Evolutionary conservation across 2,797 vertebrate genomes (phyloP), one percentile per base, ranked within the genome.

Genomic region (Cyprinodon diabolis): DNA sequence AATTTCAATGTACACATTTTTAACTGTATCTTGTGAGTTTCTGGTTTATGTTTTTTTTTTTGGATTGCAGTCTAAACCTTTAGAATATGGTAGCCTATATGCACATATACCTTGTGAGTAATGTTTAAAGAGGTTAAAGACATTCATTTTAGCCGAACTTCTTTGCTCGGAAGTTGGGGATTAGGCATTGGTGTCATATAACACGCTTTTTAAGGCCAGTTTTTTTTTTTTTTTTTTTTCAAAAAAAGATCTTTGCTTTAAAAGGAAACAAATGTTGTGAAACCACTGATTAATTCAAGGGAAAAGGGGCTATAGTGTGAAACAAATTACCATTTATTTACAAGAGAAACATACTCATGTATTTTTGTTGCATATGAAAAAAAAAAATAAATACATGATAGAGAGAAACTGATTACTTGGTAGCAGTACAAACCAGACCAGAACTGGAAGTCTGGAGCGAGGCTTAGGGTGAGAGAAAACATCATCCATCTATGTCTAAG

Each of bases 401-500:
- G 9, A 49, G 68, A 73, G 30, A 45, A 69, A 49, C n/a, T 54
- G 65, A 63, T 71, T 74, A 52, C 52, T 74, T 62, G 48, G 65
- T 70, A 57, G 69, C 56, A 57, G 23, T 62, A 43, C 54, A 72
- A 72, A 65, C 66, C 54, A 81, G 57, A 84, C 52, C 71, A 83
- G 79, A 73, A 86, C 76, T 84, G 76, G 77, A 90, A 91, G 91
- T 85, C 82, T 65, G 62, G 78, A 91, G 82, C 72, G 81, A 83
- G 66, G 81, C 57, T 84, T 43, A 80, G 91, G 90, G 89, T 74
- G 91, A 92, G 90, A 87, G 90, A 69, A 90, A 93, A 92, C 91
- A 93, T 85, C 90, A 92, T 93, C 89, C 85, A 87, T 93, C 92
- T 92, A 72, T 86, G 91, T 93, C 92, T 25, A 8, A 84, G 79